These are phyloP conservation scores for Thinocorus orbignyianus DNA, from an alignment of 2,113 vertebrate species.

Conservation along the genomic window DNA sequence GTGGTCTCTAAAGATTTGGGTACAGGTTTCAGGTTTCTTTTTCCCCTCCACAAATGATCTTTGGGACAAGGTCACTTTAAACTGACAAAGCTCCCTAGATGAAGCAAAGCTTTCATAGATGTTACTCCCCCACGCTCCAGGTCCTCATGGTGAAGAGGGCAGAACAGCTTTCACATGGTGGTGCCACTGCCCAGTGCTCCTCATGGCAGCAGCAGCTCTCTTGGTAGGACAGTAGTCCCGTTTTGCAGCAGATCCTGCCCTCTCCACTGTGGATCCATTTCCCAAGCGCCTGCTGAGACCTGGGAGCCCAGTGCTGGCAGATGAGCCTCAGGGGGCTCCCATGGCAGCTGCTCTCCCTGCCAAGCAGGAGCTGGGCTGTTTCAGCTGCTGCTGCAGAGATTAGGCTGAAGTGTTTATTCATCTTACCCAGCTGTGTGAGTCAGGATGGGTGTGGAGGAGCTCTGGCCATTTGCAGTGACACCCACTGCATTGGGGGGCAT, in stretches of 20 bases:
- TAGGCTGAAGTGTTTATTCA: background rate
- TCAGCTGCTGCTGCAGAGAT: background rate
- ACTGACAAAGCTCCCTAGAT: background rate
- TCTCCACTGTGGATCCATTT: background rate
- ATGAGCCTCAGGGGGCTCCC: rapidly evolving
- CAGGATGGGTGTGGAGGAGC: background rate
- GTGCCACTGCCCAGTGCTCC: background rate
- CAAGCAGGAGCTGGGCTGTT: rapidly evolving
- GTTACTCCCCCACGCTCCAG: background rate
- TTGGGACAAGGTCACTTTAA: conserved; percentile 21
- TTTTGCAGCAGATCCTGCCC: background rate
- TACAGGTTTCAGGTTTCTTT: background rate
- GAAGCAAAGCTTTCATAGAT: background rate
- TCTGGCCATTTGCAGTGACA: background rate
- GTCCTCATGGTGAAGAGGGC: background rate
- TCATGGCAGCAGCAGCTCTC: background rate
- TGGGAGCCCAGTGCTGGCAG: background rate
- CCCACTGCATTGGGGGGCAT: rapidly evolving
- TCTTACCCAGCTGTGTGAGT: background rate
- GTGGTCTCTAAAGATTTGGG: background rate
- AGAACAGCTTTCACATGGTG: background rate
- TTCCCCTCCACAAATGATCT: background rate
- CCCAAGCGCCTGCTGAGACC: background rate
- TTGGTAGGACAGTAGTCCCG: background rate
- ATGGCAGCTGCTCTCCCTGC: background rate